These are phyloP conservation scores for Conus ventricosus DNA, from an alignment of 1,140 invertebrate species.

Conservation along the genomic window DNA sequence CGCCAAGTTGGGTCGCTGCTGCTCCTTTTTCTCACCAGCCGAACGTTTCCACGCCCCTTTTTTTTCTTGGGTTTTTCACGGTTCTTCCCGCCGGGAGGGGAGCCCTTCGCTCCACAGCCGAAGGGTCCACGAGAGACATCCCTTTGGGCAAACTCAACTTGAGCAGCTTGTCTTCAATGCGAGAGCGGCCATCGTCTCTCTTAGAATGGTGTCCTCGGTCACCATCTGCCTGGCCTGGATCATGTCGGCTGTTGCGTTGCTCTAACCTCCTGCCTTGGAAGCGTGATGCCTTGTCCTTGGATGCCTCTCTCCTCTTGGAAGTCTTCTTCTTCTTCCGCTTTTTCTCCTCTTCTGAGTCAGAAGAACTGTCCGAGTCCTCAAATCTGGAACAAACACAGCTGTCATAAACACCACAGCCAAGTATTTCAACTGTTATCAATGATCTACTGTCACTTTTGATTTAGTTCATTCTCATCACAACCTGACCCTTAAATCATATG, in stretches of 20 bases:
- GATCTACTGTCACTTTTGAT: no score
- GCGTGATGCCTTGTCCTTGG: constrained; percentile 57
- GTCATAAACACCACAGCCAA: background rate
- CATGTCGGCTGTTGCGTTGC: background rate
- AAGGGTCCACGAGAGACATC: constrained; percentile 6
- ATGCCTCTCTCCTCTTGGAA: constrained; percentile 58
- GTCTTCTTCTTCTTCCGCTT: constrained; percentile 25
- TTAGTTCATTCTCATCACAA: no score
- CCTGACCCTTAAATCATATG: no score
- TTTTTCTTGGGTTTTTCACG: background rate
- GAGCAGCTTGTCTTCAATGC: constrained; percentile 37
- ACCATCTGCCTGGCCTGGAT: background rate
- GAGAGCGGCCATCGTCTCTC: background rate
- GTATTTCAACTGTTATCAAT: background rate
- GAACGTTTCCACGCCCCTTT: background rate
- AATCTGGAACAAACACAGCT: constrained; percentile 11
- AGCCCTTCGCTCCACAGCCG: background rate
- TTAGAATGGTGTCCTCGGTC: background rate
- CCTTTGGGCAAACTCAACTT: constrained; percentile 23
- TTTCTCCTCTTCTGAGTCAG: constrained; percentile 32
- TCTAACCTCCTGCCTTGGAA: background rate
- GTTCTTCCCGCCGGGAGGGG: background rate
- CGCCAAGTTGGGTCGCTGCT: constrained; percentile 2
- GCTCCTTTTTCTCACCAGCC: background rate
- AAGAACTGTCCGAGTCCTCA: constrained; percentile 27